Base-by-base conservation (phyloP, 2,888 invertebrate genomes). In the Melolontha melolontha region DNA sequence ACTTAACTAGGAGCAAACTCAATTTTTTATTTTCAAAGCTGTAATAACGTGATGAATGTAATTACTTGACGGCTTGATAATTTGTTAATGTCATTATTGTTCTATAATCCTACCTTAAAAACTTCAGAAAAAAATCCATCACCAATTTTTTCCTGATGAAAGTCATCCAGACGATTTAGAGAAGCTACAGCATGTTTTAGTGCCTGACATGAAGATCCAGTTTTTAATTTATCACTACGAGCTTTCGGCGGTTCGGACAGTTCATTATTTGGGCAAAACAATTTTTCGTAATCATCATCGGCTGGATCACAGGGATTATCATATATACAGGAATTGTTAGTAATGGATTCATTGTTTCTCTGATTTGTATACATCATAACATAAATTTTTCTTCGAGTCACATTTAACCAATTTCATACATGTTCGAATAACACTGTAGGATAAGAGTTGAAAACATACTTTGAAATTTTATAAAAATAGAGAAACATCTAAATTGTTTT, bases 71-170 rank as follows among this genome's bases (percentile, higher is more conserved):
- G 17, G 16, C 22, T 11, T 49, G 14, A 49, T 16, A 16, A 49
- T 49, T 22, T 16, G 49, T 22, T 49, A 47, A 47, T 47, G 8
- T 14, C 14, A 34, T n/a, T n/a, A 34, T 34, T n/a, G 17, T 47
- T 1, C 14, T 17, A 47, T 47, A 17, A 17, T 42, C 47, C 87
- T 86, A 97, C 98, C 93, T 97, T 97, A 86, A 94, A 97, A 71
- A 98, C 97, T 86, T 97, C 96, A 4, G 97, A 97, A 87, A 97
- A 98, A 86, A 98, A 98, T 72, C 98, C 98, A 59, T 92, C 88
- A 54, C 97, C 98, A 79, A 98, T 94, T 85, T 94, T 94, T 84
- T 96, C 96, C 82, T 92, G 89, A 75, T 91, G 88, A 84, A 98
- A 97, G 87, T 98, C 97, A 85, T 97, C 97, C 75, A 96, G 90